These are phyloP conservation scores for Spea multiplicata DNA, from an alignment of 2,113 vertebrate species.

Conservation along the genomic window DNA sequence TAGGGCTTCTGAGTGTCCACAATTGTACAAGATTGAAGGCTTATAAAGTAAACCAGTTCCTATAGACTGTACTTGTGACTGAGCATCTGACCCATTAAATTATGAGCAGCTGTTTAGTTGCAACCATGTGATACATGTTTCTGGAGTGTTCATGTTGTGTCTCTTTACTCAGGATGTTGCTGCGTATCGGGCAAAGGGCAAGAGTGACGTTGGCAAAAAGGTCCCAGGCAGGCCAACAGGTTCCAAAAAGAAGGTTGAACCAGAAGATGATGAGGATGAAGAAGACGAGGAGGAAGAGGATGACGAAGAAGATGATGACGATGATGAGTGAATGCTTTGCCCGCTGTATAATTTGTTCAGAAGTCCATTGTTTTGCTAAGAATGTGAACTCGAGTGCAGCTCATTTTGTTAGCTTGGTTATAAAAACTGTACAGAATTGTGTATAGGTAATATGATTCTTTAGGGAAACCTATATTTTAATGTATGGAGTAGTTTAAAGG, in stretches of 20 bases:
- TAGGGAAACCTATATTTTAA: slow-evolving; percentile 78
- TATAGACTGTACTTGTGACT: too few species aligned
- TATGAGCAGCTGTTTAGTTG: too few species aligned
- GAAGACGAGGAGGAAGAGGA: slow-evolving; percentile 83
- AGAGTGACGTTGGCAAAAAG: slow-evolving; percentile 84
- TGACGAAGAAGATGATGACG: slow-evolving; percentile 75
- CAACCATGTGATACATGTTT: too few species aligned
- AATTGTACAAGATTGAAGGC: too few species aligned
- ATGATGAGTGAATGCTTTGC: slow-evolving; percentile 70
- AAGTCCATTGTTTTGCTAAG: slow-evolving; percentile 74
- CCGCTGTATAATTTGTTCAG: slow-evolving; percentile 71
- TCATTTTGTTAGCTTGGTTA: slow-evolving; percentile 77
- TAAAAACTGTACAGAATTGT: slow-evolving; percentile 86
- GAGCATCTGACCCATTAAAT: too few species aligned
- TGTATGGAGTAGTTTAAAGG: slow-evolving; percentile 67
- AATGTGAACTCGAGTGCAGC: slow-evolving; percentile 89
- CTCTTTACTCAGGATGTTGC: slow-evolving; percentile 80
- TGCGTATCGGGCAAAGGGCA: slow-evolving; percentile 86
- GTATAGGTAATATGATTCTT: slow-evolving; percentile 77
- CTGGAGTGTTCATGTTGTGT: neutral
- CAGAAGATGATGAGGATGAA: slow-evolving; percentile 77
- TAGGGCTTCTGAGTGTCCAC: too few species aligned
- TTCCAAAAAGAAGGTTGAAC: slow-evolving; percentile 81
- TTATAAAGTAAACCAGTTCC: too few species aligned
- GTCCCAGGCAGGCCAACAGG: slow-evolving; percentile 82